A percentile compares a stretch with the other conserved stretches of the same genome.
Conservation (phyloP, 2,797 vertebrate genomes). For the Manis javanica region DNA sequence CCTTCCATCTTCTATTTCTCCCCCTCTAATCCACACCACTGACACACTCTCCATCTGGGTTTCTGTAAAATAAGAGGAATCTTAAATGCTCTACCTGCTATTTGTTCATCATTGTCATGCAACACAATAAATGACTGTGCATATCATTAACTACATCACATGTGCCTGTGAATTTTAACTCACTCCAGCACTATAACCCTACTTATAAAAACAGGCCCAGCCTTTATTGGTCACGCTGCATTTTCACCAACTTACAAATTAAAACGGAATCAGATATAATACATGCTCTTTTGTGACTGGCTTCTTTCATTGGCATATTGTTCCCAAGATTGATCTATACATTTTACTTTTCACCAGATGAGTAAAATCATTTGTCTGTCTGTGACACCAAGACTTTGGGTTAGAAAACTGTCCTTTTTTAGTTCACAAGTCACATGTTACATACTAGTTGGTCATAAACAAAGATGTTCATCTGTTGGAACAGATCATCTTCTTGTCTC, state of each 20-base stretch:
- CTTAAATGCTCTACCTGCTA: neutral
- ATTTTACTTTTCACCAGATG: neutral
- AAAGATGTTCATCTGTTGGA: neutral
- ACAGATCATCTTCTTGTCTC: neutral
- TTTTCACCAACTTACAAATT: neutral
- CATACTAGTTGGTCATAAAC: neutral
- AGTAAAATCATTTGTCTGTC: neutral
- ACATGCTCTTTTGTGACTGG: neutral
- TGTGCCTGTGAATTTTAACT: neutral
- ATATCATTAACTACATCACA: fast-evolving
- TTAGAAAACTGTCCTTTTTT: neutral
- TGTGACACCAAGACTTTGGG: neutral
- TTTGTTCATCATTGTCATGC: neutral
- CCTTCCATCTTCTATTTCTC: neutral
- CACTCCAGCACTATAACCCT: neutral
- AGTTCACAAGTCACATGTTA: neutral
- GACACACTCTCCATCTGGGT: neutral
- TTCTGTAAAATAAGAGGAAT: neutral
- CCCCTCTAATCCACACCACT: neutral
- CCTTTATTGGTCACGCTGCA: neutral
- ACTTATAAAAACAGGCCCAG: neutral
- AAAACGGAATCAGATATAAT: neutral
- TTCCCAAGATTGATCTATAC: neutral
- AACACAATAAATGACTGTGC: no score
- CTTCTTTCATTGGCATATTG: neutral